Conservation (phyloP, 2,888 invertebrate species). For the Cerastis leucographa region DNA sequence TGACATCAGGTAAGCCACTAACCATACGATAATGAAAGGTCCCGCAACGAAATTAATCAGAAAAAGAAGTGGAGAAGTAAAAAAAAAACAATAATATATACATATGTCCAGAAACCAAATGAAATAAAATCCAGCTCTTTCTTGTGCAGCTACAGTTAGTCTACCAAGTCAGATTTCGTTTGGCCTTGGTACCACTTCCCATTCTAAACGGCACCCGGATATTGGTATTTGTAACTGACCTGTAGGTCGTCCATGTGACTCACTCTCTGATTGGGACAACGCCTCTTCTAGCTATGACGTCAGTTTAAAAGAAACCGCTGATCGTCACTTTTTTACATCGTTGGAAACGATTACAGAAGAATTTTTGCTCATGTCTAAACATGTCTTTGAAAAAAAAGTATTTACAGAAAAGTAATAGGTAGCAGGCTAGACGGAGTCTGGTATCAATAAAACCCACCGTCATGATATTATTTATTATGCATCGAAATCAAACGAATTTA, state of each 20-base stretch:
- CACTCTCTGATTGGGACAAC: constrained; percentile 37
- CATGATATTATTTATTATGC: neutral
- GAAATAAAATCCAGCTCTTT: neutral
- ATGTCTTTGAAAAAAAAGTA: neutral
- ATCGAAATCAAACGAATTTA: too few species aligned
- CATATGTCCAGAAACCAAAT: neutral
- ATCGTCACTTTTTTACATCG: neutral
- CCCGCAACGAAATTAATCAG: neutral
- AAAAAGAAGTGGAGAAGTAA: too few species aligned
- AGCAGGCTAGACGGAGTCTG: neutral
- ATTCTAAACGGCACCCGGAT: constrained; percentile 40
- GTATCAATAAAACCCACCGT: neutral
- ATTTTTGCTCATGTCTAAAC: neutral
- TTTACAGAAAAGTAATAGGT: neutral
- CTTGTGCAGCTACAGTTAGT: neutral
- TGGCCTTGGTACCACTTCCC: constrained; percentile 34
- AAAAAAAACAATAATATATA: too few species aligned
- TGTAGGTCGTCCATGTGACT: constrained; percentile 42
- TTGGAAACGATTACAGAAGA: constrained; percentile 6
- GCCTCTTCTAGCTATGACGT: constrained; percentile 42
- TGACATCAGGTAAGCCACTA: too few species aligned
- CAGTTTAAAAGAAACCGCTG: constrained; percentile 18
- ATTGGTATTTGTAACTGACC: constrained; percentile 45
- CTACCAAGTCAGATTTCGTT: neutral
- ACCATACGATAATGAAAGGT: too few species aligned